Evolutionary conservation across 2,888 invertebrate species (phyloP).

Genomic region (Tachystola acroxantha): DNA sequence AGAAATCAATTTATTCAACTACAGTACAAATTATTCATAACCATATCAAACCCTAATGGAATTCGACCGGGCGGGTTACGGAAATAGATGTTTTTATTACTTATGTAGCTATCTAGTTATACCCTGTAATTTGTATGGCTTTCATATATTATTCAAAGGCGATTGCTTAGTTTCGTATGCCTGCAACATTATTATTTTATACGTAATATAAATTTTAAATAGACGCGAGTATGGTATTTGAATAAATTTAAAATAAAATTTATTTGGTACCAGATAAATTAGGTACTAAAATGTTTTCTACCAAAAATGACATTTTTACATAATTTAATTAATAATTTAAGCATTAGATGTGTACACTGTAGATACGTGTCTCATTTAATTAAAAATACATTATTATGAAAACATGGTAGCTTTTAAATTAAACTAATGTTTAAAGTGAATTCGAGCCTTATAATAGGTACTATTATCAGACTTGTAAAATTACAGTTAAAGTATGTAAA

Average conservation of each 20-base stretch:
- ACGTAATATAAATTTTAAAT: too few species aligned
- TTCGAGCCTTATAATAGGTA: too few species aligned
- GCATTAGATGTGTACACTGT: too few species aligned
- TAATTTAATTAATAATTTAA: too few species aligned
- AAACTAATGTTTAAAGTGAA: too few species aligned
- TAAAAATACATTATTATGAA: too few species aligned
- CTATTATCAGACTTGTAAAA: too few species aligned
- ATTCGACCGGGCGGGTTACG: neutral
- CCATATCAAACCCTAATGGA: slow-evolving; percentile 5
- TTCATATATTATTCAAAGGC: slow-evolving; percentile 7
- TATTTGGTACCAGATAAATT: neutral
- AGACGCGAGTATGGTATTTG: neutral
- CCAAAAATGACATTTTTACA: too few species aligned
- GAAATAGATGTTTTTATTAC: slow-evolving; percentile 10
- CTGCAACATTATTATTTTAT: neutral
- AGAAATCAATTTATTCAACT: slow-evolving; percentile 5
- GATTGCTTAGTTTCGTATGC: neutral
- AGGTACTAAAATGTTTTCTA: too few species aligned
- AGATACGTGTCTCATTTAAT: too few species aligned
- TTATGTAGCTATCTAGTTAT: neutral
- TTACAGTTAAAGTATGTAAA: too few species aligned
- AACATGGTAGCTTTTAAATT: too few species aligned
- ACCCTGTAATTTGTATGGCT: slow-evolving; percentile 5
- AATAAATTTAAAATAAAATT: neutral
- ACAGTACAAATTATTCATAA: slow-evolving; percentile 9